These are phyloP conservation scores for Mesocricetus auratus DNA, from an alignment of 2,113 vertebrate genomes.

Conservation along the genomic window DNA sequence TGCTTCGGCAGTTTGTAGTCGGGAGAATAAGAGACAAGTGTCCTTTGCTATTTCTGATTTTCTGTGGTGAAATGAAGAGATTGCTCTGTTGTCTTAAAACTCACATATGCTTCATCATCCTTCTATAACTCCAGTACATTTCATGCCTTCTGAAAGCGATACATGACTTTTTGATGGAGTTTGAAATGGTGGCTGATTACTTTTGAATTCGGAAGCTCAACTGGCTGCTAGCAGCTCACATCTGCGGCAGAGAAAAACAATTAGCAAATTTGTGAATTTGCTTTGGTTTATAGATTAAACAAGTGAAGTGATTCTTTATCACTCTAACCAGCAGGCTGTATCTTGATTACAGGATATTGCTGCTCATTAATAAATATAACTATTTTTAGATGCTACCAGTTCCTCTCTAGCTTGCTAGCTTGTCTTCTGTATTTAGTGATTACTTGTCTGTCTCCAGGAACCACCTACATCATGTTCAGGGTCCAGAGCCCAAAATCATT, in stretches of 20 bases:
- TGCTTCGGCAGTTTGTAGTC: not conserved
- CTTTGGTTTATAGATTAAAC: conserved; percentile 75
- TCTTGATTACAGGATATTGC: conserved; percentile 76
- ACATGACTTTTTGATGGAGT: conserved; percentile 70
- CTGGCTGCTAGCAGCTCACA: conserved; percentile 67
- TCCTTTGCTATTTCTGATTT: conserved; percentile 57
- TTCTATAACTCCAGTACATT: conserved; percentile 56
- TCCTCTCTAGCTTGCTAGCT: conserved; percentile 9
- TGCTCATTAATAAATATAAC: conserved; percentile 72
- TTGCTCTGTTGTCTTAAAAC: conserved; percentile 68
- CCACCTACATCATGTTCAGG: not conserved
- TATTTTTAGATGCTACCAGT: conserved; percentile 69
- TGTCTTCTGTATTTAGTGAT: not conserved
- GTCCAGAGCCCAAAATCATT: not conserved
- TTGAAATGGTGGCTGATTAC: conserved; percentile 79
- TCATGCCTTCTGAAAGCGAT: conserved; percentile 48
- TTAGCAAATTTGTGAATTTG: conserved; percentile 77
- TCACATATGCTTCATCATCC: conserved; percentile 48
- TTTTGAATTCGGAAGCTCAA: conserved; percentile 68
- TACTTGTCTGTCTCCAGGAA: not conserved
- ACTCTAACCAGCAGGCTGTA: conserved; percentile 61
- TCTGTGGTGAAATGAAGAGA: conserved; percentile 18
- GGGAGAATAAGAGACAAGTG: not conserved
- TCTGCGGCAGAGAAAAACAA: conserved; percentile 74
- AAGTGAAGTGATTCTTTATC: conserved; percentile 74